Evolutionary conservation across 2,113 vertebrate genomes (phyloP).

Genomic region (Empidonax alnorum): DNA sequence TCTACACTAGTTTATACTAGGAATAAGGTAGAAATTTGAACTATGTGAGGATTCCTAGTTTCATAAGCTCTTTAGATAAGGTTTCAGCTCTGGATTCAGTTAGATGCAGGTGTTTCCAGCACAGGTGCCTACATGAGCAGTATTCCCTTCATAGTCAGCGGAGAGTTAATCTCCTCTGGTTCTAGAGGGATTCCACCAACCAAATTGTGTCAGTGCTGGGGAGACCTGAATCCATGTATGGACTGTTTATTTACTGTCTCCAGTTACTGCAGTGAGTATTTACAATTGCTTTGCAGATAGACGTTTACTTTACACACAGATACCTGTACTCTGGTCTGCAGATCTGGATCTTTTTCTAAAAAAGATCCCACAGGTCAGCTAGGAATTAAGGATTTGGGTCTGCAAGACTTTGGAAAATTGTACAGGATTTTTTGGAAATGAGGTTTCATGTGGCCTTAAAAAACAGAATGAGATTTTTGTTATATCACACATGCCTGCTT

Average conservation of each 20-base stretch:
- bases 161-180: background rate
- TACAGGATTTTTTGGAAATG: background rate
- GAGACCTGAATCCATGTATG: rapidly evolving
- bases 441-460: background rate
- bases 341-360: background rate
- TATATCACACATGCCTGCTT: background rate
- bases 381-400: background rate
- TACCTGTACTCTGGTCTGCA: background rate
- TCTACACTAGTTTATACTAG: background rate
- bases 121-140: background rate
- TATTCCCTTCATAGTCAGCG: background rate
- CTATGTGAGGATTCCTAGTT: background rate
- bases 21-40: background rate
- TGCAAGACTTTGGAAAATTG: background rate
- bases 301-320: background rate
- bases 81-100: background rate
- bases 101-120: background rate
- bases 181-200: background rate
- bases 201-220: background rate
- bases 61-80: background rate
- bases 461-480: background rate
- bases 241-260: background rate
- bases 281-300: background rate
- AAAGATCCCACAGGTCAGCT: background rate
- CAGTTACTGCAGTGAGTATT: background rate